A percentile compares a stretch with the other conserved stretches of the same genome.
phyloP scores from a whole-genome alignment of 2,113 vertebrate genomes.

The Motacilla tschutschensis region DNA sequence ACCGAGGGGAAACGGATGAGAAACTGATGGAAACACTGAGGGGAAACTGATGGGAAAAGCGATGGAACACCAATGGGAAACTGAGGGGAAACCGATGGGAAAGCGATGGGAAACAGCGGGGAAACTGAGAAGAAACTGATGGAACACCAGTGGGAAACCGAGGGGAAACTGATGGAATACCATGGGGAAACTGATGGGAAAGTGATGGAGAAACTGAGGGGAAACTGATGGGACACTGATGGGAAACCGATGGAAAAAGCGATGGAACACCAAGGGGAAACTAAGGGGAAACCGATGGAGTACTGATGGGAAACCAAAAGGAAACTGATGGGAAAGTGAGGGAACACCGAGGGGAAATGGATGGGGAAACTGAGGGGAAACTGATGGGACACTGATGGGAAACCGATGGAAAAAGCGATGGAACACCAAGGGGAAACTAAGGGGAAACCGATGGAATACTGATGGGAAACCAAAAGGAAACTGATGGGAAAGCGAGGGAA shows the following conservation, averaged over 20 bases:
- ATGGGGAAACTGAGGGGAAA: fast-evolving
- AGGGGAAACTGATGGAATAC: not conserved
- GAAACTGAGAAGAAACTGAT: too few relatives aligned
- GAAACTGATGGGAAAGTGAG: not conserved
- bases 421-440: not conserved
- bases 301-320: fast-evolving
- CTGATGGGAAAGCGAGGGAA: too few relatives aligned
- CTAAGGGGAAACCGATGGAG: fast-evolving
- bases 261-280: not conserved
- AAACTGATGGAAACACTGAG: fast-evolving
- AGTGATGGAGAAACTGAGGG: too few relatives aligned
- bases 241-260: too few relatives aligned
- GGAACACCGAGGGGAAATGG: not conserved
- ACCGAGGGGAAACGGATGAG: fast-evolving
- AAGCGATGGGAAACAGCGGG: fast-evolving
- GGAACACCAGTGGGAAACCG: not conserved
- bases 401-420: not conserved
- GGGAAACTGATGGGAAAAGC: not conserved
- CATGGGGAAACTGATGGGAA: fast-evolving
- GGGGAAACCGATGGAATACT: not conserved
- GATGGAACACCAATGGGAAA: not conserved
- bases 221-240: fast-evolving
- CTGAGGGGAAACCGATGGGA: not conserved
- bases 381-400: fast-evolving
- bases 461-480: too few relatives aligned